These are phyloP conservation scores for Ovis canadensis DNA, from an alignment of 2,113 vertebrate species.

Conservation along the genomic window DNA sequence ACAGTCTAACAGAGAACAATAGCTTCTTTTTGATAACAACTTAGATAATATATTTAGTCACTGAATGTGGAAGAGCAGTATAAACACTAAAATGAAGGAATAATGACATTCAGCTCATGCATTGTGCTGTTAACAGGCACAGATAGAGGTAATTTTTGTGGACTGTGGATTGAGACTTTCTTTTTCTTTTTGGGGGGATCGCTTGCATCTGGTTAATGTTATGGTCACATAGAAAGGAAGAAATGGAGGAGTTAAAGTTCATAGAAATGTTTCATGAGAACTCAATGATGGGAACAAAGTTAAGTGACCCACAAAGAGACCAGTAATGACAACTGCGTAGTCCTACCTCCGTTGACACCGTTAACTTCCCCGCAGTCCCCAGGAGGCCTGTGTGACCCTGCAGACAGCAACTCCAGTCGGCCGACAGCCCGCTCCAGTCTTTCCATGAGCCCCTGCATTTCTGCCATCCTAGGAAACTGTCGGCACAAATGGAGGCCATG, in stretches of 20 bases:
- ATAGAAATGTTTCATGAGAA: not conserved
- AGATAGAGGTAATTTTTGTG: not conserved
- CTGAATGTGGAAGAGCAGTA: not conserved
- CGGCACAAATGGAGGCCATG: not conserved
- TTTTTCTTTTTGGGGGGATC: not conserved
- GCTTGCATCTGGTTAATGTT: not conserved
- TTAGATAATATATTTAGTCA: slow-evolving; percentile 3
- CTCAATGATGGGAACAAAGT: not conserved
- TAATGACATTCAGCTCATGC: not conserved
- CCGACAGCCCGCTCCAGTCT: slow-evolving; percentile 92
- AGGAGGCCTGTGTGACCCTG: slow-evolving; percentile 73
- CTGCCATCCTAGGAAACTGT: slow-evolving; percentile 81
- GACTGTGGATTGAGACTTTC: not conserved
- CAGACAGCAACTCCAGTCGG: slow-evolving; percentile 88
- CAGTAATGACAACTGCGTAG: not conserved
- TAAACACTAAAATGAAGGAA: slow-evolving; percentile 25
- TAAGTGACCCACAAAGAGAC: not conserved
- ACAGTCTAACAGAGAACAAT: slow-evolving; percentile 1
- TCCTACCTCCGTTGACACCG: slow-evolving; percentile 85
- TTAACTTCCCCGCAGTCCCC: slow-evolving; percentile 78
- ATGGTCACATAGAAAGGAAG: not conserved
- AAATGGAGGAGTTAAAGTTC: not conserved
- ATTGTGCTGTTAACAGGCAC: not conserved
- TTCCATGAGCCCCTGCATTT: slow-evolving; percentile 87
- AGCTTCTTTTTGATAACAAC: slow-evolving; percentile 50